Evolutionary conservation across 2,113 vertebrate genomes (phyloP).

Genomic region (Oncorhynchus gorbuscha): DNA sequence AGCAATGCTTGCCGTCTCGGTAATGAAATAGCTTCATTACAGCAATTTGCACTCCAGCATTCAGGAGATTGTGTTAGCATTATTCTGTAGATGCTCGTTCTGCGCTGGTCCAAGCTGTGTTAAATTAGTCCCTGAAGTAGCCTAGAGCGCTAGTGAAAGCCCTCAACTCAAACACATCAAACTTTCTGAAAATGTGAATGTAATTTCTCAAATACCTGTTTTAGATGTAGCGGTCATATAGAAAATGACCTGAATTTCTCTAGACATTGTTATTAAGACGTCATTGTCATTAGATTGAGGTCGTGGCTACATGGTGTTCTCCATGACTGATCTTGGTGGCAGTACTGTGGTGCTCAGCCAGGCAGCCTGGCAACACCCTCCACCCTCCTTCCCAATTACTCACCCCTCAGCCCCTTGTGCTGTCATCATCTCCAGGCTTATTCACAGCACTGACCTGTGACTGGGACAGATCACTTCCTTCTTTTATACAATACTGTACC

Average conservation of each 20-base stretch:
- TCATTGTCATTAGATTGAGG: too few species aligned
- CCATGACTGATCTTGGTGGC: background rate
- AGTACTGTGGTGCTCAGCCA: too few species aligned
- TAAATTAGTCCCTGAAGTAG: conserved; percentile 19
- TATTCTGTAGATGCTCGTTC: conserved; percentile 58
- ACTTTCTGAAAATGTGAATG: too few species aligned
- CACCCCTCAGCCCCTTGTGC: background rate
- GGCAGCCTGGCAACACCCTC: too few species aligned
- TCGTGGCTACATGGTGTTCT: background rate
- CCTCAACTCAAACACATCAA: background rate
- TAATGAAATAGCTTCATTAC: conserved; percentile 73
- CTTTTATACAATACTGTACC: too few species aligned
- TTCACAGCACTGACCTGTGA: background rate
- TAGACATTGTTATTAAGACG: too few species aligned
- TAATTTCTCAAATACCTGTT: too few species aligned
- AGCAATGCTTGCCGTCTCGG: conserved; percentile 60
- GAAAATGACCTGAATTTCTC: too few species aligned
- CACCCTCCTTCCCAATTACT: background rate
- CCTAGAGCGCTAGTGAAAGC: too few species aligned
- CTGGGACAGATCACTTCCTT: too few species aligned
- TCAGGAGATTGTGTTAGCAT: conserved; percentile 20
- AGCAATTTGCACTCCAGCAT: conserved; percentile 67
- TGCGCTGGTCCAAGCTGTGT: conserved; percentile 50
- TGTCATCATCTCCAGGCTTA: conserved; percentile 9
- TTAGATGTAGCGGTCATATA: too few species aligned